phyloP scores from a whole-genome alignment of 2,888 invertebrate species.

The Nephrotoma appendiculata region DNA sequence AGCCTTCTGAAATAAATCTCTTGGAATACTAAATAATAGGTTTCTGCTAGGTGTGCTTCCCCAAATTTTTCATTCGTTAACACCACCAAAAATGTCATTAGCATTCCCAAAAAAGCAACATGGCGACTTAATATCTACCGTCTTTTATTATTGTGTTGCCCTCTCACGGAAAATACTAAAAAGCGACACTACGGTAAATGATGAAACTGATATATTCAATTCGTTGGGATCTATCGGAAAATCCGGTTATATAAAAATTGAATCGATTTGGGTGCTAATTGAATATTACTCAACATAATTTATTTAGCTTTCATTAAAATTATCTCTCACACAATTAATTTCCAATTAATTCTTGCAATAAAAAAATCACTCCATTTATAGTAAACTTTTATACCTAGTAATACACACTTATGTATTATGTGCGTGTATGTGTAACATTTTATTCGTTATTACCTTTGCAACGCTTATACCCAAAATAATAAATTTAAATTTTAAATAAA shows the following conservation, averaged over 20 bases:
- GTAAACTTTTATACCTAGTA: neutral
- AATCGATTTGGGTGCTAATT: neutral
- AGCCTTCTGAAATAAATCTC: too few relatives aligned
- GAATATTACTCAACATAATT: neutral
- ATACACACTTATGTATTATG: neutral
- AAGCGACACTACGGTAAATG: too few relatives aligned
- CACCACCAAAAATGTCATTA: too few relatives aligned
- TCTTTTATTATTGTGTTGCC: too few relatives aligned
- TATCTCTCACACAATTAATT: neutral
- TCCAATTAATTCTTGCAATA: neutral
- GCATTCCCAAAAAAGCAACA: too few relatives aligned
- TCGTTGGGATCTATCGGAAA: too few relatives aligned
- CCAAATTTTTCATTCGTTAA: too few relatives aligned
- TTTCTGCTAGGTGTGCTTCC: too few relatives aligned
- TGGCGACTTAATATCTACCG: too few relatives aligned
- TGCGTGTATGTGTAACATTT: neutral
- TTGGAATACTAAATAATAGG: too few relatives aligned
- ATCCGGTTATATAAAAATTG: neutral
- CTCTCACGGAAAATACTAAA: too few relatives aligned
- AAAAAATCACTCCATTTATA: neutral
- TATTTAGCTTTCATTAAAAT: neutral
- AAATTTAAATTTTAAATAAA: neutral
- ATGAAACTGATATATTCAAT: too few relatives aligned
- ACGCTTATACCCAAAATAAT: neutral
- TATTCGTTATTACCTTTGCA: neutral